These are phyloP conservation scores for Synanthedon formicaeformis DNA, from an alignment of 2,888 invertebrate genomes.

Conservation along the genomic window DNA sequence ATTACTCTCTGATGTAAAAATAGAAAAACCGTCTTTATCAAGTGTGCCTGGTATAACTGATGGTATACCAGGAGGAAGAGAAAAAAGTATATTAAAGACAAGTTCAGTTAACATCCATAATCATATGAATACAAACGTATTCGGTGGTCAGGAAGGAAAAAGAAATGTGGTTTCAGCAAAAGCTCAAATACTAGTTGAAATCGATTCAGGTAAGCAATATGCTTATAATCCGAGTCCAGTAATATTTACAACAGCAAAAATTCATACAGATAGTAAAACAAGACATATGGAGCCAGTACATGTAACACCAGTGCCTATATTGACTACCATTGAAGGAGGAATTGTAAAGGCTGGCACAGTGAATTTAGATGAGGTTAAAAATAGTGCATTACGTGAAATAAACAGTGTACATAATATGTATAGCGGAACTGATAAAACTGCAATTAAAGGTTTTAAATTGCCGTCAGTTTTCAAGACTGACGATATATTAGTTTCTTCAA, in stretches of 20 bases:
- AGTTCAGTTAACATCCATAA: slow-evolving; percentile 28
- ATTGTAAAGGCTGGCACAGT: slow-evolving; percentile 22
- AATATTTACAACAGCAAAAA: slow-evolving; percentile 64
- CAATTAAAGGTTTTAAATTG: too few relatives aligned
- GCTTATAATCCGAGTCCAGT: slow-evolving; percentile 37
- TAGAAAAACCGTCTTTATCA: slow-evolving; percentile 13
- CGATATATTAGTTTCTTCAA: slow-evolving; percentile 1
- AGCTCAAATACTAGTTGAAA: slow-evolving; percentile 44
- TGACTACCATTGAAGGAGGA: slow-evolving; percentile 46
- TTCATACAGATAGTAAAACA: slow-evolving; percentile 44
- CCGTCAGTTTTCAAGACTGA: too few relatives aligned
- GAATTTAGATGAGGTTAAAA: background rate
- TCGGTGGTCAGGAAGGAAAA: slow-evolving; percentile 21
- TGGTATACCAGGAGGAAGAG: slow-evolving; percentile 8
- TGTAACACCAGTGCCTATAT: slow-evolving; percentile 47
- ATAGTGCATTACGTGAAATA: background rate
- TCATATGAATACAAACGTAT: slow-evolving; percentile 49
- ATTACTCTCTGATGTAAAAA: slow-evolving; percentile 22
- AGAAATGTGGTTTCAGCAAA: slow-evolving; percentile 24
- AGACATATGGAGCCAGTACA: slow-evolving; percentile 51
- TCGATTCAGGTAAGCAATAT: slow-evolving; percentile 32
- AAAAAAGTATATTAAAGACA: slow-evolving; percentile 13
- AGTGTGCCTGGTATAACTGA: slow-evolving; percentile 8
- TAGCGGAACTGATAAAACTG: too few relatives aligned
- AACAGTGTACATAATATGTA: background rate